Evolutionary conservation across 2,113 vertebrate genomes (phyloP).

Genomic region (Ptilonorhynchus violaceus): DNA sequence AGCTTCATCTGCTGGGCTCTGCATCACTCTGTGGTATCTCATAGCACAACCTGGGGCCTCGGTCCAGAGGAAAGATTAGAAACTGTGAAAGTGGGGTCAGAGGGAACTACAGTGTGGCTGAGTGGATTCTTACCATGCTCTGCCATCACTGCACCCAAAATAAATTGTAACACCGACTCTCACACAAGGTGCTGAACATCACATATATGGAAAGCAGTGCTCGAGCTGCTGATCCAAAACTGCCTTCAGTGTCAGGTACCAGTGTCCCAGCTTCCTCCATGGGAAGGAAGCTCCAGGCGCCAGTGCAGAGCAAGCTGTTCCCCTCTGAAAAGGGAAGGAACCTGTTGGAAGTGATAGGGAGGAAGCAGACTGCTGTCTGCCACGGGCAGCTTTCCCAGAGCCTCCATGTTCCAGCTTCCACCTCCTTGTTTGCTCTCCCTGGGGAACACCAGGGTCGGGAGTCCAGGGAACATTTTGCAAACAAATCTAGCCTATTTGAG

Average conservation of each 20-base stretch:
- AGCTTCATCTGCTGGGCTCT: neutral
- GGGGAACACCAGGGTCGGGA: neutral
- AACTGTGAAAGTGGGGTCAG: neutral
- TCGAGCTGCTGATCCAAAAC: neutral
- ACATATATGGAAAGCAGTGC: neutral
- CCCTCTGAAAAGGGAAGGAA: neutral
- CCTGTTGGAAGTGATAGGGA: neutral
- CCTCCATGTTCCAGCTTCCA: neutral
- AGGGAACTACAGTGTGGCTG: neutral
- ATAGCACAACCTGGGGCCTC: neutral
- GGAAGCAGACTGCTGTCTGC: neutral
- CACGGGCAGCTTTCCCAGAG: fast-evolving
- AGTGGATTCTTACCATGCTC: neutral
- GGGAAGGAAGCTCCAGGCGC: neutral
- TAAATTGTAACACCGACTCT: neutral
- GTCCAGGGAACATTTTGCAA: neutral
- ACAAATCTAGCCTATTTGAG: neutral
- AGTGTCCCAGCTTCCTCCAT: neutral
- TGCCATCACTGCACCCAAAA: fast-evolving
- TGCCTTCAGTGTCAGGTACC: neutral
- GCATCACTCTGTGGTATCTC: neutral
- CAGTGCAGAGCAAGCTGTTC: neutral
- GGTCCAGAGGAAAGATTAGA: neutral
- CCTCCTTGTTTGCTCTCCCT: neutral
- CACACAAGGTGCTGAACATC: neutral